These are phyloP conservation scores for Amorpha juglandis DNA, from an alignment of 2,888 invertebrate species.

Conservation along the genomic window DNA sequence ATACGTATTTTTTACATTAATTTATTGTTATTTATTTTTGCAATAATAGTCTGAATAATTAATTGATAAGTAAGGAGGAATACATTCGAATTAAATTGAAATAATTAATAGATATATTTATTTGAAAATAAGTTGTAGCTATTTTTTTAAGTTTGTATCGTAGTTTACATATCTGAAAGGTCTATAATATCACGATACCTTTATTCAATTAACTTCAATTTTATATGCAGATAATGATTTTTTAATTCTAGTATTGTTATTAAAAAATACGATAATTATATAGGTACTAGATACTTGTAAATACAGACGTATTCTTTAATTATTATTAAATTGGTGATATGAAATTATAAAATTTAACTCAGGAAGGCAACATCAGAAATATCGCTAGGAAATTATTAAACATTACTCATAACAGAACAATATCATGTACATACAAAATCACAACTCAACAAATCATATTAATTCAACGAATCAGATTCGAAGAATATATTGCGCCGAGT, in stretches of 20 bases:
- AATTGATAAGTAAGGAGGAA: no score
- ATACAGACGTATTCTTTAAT: background rate
- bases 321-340: background rate
- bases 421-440: background rate
- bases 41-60: slow-evolving; percentile 1
- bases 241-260: background rate
- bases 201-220: background rate
- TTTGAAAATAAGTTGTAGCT: no score
- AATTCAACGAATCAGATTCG: slow-evolving; percentile 3
- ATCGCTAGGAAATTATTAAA: background rate
- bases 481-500: background rate
- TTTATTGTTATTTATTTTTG: background rate
- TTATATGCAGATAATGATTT: background rate
- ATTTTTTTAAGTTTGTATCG: no score
- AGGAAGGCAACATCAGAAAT: background rate
- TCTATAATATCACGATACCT: background rate
- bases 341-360: background rate
- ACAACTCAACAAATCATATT: background rate
- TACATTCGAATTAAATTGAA: background rate
- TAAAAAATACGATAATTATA: background rate
- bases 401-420: background rate
- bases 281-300: background rate
- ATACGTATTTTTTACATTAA: no score
- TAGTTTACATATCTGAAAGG: no score
- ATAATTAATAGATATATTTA: no score